Base-by-base conservation (phyloP, 2,888 invertebrate species). In the Oxytorus armatus region DNA sequence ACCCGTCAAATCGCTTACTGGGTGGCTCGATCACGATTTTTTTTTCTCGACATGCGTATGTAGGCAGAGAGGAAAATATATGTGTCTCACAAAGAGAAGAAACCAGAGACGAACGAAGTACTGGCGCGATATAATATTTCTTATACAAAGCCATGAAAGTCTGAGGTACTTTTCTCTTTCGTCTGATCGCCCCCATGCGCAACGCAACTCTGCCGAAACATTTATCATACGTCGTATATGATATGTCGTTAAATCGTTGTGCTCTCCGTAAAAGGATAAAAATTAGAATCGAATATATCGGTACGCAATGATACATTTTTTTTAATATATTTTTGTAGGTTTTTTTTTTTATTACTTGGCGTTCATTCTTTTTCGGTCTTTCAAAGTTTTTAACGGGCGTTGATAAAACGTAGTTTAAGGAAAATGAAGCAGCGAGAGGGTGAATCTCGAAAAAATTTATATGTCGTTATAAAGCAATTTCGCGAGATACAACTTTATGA, bases 1-100 rank as follows among this genome's bases (percentile, higher is more conserved):
- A n/a, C n/a, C n/a, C n/a, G n/a, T n/a, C n/a, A n/a, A n/a, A n/a
- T n/a, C n/a, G n/a, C n/a, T n/a, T n/a, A n/a, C n/a, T n/a, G n/a
- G n/a, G n/a, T n/a, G n/a, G n/a, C n/a, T n/a, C n/a, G n/a, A n/a
- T n/a, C n/a, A n/a, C n/a, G n/a, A n/a, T n/a, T n/a, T n/a, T n/a
- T n/a, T n/a, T n/a, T n/a, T n/a, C n/a, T 53, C 63, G 75, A 23
- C 10, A 55, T 69, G 47, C 47, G 81, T 79, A 69, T 75, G 78
- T 69, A 61, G 42, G 44, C 7, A 63, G 18, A 23, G 33, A 25
- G 33, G 23, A 3, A 70, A 69, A 78, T 70, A 63, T 42, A 49
- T 39, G 33, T 44, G 47, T 49, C 59, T 66, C 53, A 75, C 51
- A 69, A 33, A 44, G 42, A 68, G 66, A 78, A 42, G 39, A n/a